phyloP scores from a whole-genome alignment of 2,113 vertebrate species.

The Centrocercus urophasianus region DNA sequence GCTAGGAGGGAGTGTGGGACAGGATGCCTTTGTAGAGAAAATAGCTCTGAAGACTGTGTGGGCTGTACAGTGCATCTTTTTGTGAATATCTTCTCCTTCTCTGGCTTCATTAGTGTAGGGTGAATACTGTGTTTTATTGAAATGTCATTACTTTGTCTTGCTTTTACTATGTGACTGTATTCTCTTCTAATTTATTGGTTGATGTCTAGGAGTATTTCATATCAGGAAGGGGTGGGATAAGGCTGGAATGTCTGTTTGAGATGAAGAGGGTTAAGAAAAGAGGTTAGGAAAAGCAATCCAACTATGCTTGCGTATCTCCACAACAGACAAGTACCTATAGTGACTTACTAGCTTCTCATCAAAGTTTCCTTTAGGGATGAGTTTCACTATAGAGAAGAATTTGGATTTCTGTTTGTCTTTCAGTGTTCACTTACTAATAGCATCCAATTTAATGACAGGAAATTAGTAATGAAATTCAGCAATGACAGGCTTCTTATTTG shows the following conservation, averaged over 20 bases:
- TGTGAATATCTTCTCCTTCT: neutral
- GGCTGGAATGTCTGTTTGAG: neutral
- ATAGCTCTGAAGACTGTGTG: neutral
- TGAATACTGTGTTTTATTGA: neutral
- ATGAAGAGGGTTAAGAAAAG: neutral
- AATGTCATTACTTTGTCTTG: neutral
- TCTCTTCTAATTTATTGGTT: neutral
- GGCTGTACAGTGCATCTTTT: neutral
- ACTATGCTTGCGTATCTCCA: neutral
- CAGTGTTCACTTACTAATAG: slow-evolving; percentile 27
- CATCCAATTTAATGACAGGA: slow-evolving; percentile 50
- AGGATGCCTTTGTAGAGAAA: neutral
- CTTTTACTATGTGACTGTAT: neutral
- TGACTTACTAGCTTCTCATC: neutral
- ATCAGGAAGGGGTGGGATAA: neutral
- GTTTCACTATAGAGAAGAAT: neutral
- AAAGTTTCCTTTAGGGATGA: neutral
- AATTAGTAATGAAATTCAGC: slow-evolving; percentile 48
- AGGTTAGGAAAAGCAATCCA: neutral
- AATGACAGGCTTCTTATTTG: slow-evolving; percentile 23
- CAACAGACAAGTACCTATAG: neutral
- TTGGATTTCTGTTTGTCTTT: neutral
- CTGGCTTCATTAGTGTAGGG: neutral
- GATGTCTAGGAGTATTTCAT: neutral
- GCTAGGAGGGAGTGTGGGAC: fast-evolving